Base-by-base conservation (phyloP, 1,140 invertebrate genomes). In the Micrasema longulum region DNA sequence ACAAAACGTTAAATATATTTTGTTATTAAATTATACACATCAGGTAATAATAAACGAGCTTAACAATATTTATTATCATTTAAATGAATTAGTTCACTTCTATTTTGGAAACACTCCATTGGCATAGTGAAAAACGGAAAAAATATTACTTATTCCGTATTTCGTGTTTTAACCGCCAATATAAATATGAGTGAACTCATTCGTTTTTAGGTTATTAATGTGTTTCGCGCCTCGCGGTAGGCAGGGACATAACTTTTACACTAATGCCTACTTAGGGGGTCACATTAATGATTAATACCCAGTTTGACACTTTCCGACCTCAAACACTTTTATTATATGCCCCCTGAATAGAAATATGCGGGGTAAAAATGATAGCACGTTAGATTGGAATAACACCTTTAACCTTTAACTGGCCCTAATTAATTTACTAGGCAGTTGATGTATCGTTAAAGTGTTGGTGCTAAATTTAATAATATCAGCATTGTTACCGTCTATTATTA, bases 251-350 rank as follows among this genome's bases (percentile, higher is more conserved):
- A 18, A 57, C 53, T 57, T 36, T 36, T 22, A 20, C 53, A 4
- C 23, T 18, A 57, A 57, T 14, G 26, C 53, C 14, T 57, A 57
- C 18, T 57, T 57, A 36, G 5, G 26, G n/a, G 26, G 31, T 57
- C 31, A 57, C 14, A 36, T 57, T 57, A 57, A 38, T 57, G 26
- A 57, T 57, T 57, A 57, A 36, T 57, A 12, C 31, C 52, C 31
- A 36, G 14, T 36, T 57, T 57, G 31, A 57, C 53, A 57, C 31
- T 36, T 57, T 16, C 4, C 31, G 11, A 0, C 31, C 26, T 31
- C 31, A 9, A 57, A 2, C 23, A 57, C 18, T 35, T 57, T 57
- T 57, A 57, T 57, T 31, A 31, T 35, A 26, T 20, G 7, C 26
- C 26, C 31, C 10, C 6, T 53, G 6, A 53, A 53, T 53, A 14